A percentile compares a stretch with the other conserved stretches of the same genome.
phyloP scores from a whole-genome alignment of 2,888 invertebrate species.

The Ennomos erosarius region DNA sequence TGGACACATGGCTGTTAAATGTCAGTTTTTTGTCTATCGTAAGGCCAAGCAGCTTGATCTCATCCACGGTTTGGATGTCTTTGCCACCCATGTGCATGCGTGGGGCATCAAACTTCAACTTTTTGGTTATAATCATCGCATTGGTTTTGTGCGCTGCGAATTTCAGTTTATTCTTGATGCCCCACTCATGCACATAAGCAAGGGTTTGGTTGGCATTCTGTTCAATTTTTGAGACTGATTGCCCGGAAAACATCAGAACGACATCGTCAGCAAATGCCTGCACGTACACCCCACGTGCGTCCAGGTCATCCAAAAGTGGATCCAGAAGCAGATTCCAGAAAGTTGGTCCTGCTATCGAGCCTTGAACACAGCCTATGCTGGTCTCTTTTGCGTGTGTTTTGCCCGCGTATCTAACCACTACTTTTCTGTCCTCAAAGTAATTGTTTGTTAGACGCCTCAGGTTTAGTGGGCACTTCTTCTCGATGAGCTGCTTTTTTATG shows the following conservation, averaged over 20 bases:
- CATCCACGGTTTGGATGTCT: not conserved
- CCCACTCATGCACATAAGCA: not conserved
- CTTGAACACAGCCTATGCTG: not conserved
- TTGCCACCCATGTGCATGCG: not conserved
- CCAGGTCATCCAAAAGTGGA: not conserved
- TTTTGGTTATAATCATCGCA: not conserved
- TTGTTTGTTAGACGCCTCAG: too few relatives aligned
- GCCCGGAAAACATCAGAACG: not conserved
- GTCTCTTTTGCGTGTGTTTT: too few relatives aligned
- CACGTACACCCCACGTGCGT: not conserved
- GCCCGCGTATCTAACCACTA: too few relatives aligned
- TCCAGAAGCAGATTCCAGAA: not conserved
- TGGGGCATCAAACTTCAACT: constrained; percentile 1
- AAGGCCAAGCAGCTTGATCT: constrained; percentile 10
- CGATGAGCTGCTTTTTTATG: too few relatives aligned
- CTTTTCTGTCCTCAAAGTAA: too few relatives aligned
- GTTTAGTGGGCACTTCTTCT: too few relatives aligned
- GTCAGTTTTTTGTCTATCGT: constrained; percentile 6
- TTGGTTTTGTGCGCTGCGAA: not conserved
- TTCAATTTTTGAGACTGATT: not conserved
- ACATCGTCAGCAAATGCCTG: constrained; percentile 2
- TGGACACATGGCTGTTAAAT: too few relatives aligned
- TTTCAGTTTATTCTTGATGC: not conserved
- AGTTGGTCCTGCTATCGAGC: not conserved
- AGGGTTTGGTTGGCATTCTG: not conserved